Evolutionary conservation across 2,797 vertebrate genomes (phyloP), one percentile per base, ranked within the genome.

Genomic region (Argentina silus): DNA sequence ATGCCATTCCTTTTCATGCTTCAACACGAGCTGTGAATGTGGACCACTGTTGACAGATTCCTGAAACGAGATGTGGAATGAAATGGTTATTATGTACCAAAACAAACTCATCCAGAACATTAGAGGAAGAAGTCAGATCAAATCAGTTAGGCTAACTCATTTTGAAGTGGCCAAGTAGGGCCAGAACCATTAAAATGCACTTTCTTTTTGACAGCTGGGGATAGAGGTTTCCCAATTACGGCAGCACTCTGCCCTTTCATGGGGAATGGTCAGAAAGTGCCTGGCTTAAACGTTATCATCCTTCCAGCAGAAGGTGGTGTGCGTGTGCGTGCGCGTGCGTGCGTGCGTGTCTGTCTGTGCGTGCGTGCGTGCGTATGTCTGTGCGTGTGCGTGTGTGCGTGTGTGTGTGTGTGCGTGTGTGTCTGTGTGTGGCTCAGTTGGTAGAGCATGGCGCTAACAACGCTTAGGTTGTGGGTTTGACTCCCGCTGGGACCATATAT

Each of bases 391-490:
- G 17, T 21, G 3, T 12, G 43, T 47, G 43, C 19, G 42, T 45
- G 61, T 44, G 61, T 63, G 61, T 43, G 36, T 44, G 61, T 63
- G 62, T 64, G 36, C 12, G 6, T 21, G 62, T 45, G 43, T 45
- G 62, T 61, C 11, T 6, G 21, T 61, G 57, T 61, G 21, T n/a
- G n/a, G n/a, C n/a, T n/a, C n/a, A n/a, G n/a, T n/a, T n/a, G n/a
- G n/a, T n/a, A n/a, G n/a, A n/a, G n/a, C n/a, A n/a, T n/a, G n/a
- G n/a, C n/a, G n/a, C n/a, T n/a, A n/a, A n/a, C n/a, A n/a, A n/a
- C n/a, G n/a, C n/a, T n/a, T n/a, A n/a, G n/a, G n/a, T n/a, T n/a
- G n/a, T n/a, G n/a, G n/a, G n/a, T n/a, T n/a, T n/a, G n/a, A n/a
- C n/a, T n/a, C n/a, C n/a, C n/a, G n/a, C n/a, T n/a, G n/a, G n/a